A percentile compares a stretch with the other conserved stretches of the same genome.
Evolutionary conservation across 2,888 invertebrate genomes (phyloP).

Genomic region (Diarsia rubi): DNA sequence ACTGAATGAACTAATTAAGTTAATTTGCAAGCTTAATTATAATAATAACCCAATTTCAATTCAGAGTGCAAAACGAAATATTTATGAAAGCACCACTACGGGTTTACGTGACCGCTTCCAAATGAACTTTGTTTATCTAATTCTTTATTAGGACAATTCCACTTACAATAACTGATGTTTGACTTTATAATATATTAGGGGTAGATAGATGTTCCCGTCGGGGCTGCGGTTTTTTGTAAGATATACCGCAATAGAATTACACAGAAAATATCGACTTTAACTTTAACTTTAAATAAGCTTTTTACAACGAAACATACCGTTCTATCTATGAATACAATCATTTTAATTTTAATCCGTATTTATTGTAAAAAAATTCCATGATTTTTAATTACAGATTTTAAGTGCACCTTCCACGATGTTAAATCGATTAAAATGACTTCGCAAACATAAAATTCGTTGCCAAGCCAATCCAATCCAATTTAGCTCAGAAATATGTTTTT

Average conservation of each 20-base stretch:
- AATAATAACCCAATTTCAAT: constrained; percentile 71
- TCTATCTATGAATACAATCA: constrained; percentile 2
- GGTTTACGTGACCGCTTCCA: constrained; percentile 59
- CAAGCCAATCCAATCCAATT: constrained; percentile 2
- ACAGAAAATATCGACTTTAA: background rate
- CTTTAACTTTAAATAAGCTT: too few relatives aligned
- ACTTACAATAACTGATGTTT: constrained; percentile 5
- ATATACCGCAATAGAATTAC: background rate
- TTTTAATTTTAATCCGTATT: constrained; percentile 27
- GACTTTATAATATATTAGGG: background rate
- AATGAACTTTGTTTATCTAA: constrained; percentile 60
- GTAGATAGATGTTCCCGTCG: too few relatives aligned
- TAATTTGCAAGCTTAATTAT: constrained; percentile 63
- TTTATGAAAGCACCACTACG: constrained; percentile 53
- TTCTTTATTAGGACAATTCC: constrained; percentile 29
- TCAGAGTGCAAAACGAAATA: constrained; percentile 61
- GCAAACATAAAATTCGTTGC: constrained; percentile 22
- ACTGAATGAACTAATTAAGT: constrained; percentile 45
- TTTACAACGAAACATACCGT: constrained; percentile 14
- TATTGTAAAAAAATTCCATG: constrained; percentile 11
- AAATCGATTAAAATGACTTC: constrained; percentile 10
- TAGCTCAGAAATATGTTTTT: constrained; percentile 12
- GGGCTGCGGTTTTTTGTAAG: too few relatives aligned
- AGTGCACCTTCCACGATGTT: constrained; percentile 8
- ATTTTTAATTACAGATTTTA: constrained; percentile 20